A percentile compares a stretch with the other conserved stretches of the same genome.
Evolutionary conservation across 2,797 vertebrate species (phyloP).

Genomic region (Sciurus carolinensis): DNA sequence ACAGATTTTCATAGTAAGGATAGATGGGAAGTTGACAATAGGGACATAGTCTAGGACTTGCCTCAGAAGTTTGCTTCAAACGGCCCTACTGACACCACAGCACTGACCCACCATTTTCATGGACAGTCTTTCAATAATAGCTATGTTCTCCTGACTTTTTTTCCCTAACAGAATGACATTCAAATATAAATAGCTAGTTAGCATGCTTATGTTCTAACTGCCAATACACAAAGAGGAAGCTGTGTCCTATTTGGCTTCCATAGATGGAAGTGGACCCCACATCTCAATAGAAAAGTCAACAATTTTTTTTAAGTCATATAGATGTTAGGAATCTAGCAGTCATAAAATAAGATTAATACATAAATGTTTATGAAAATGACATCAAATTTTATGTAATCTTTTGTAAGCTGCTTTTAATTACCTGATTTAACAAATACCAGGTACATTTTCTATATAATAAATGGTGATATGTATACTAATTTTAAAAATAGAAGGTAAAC

Average conservation of each 20-base stretch:
- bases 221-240: background rate
- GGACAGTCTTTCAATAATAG: background rate
- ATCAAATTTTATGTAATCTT: background rate
- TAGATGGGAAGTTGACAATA: background rate
- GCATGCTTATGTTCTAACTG: background rate
- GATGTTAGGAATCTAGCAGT: background rate
- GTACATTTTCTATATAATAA: background rate
- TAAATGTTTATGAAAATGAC: background rate
- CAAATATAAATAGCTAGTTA: background rate
- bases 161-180: no score
- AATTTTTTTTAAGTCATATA: background rate
- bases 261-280: background rate
- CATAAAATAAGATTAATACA: background rate
- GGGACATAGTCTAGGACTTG: background rate
- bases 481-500: background rate
- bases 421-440: background rate
- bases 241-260: background rate
- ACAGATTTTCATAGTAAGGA: background rate
- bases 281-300: background rate
- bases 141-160: background rate
- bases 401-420: background rate
- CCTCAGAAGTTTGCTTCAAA: background rate
- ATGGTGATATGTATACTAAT: background rate
- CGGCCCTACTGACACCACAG: accelerated
- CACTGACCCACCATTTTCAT: background rate